Evolutionary conservation across 2,113 vertebrate genomes (phyloP).

Genomic region (Solea senegalensis): DNA sequence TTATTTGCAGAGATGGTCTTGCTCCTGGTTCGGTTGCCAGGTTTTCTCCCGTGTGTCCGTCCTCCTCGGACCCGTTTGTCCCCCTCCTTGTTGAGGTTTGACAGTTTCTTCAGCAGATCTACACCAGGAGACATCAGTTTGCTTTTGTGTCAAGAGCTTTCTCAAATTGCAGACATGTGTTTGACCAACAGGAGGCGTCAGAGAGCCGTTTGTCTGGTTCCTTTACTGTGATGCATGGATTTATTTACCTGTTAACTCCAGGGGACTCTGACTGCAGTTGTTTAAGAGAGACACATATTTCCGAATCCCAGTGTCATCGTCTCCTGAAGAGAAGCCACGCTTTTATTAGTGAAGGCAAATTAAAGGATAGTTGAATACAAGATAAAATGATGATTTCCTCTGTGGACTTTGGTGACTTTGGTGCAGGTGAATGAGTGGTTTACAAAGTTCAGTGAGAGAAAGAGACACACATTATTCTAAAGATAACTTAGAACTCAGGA

Average conservation of each 20-base stretch:
- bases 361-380: too few species aligned
- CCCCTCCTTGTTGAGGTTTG: slow-evolving; percentile 55
- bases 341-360: background rate
- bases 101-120: slow-evolving; percentile 75
- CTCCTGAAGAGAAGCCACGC: slow-evolving; percentile 43
- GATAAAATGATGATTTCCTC: too few species aligned
- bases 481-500: too few species aligned
- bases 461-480: too few species aligned
- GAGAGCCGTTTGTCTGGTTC: slow-evolving; percentile 3
- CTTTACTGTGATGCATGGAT: background rate
- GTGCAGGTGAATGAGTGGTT: too few species aligned
- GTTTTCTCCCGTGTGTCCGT: slow-evolving; percentile 20
- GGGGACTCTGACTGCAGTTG: slow-evolving; percentile 63
- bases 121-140: background rate
- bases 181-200: slow-evolving; percentile 45
- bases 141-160: too few species aligned
- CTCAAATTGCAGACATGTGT: background rate
- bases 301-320: slow-evolving; percentile 46
- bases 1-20: slow-evolving; percentile 31
- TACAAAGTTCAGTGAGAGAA: too few species aligned
- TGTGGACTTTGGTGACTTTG: too few species aligned
- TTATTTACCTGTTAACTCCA: slow-evolving; percentile 76
- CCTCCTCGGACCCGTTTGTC: slow-evolving; percentile 54
- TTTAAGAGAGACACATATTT: slow-evolving; percentile 73
- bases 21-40: slow-evolving; percentile 28